A percentile compares a stretch with the other conserved stretches of the same genome.
These are phyloP conservation scores for Tholera decimalis DNA, from an alignment of 2,888 invertebrate species.

Conservation along the genomic window DNA sequence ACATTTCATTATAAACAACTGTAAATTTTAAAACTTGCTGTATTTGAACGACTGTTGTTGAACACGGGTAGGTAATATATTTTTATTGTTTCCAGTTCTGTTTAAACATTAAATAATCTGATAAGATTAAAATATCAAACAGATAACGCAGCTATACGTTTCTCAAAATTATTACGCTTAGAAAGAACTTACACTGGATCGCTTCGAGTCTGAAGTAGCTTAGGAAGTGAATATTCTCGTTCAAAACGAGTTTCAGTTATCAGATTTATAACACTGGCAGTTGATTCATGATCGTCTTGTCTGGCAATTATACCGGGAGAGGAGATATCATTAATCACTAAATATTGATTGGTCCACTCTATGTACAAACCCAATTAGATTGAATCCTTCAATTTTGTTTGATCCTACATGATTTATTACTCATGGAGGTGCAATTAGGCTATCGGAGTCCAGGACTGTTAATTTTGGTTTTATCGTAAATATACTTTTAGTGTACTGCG, in stretches of 20 bases:
- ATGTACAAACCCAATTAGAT: constrained; percentile 89
- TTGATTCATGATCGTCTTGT: constrained; percentile 88
- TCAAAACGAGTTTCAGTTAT: constrained; percentile 84
- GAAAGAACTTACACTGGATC: constrained; percentile 64
- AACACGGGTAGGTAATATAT: constrained; percentile 72
- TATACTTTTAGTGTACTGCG: constrained; percentile 80
- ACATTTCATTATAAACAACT: constrained; percentile 54
- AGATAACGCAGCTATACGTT: constrained; percentile 64
- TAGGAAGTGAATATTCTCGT: constrained; percentile 75
- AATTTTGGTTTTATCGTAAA: constrained; percentile 87
- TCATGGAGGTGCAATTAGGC: constrained; percentile 81
- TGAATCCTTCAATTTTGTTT: constrained; percentile 87
- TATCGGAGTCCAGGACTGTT: constrained; percentile 80
- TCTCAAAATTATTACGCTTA: constrained; percentile 60
- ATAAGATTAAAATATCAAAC: constrained; percentile 78
- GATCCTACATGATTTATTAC: constrained; percentile 86
- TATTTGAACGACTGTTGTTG: constrained; percentile 50
- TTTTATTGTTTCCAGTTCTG: constrained; percentile 70
- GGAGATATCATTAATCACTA: constrained; percentile 89
- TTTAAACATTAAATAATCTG: constrained; percentile 73
- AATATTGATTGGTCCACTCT: constrained; percentile 88
- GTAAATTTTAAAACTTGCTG: constrained; percentile 57
- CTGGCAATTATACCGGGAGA: constrained; percentile 88
- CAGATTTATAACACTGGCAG: constrained; percentile 86
- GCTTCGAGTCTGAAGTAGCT: constrained; percentile 61